Evolutionary conservation across 1,140 invertebrate species (phyloP).

Genomic region (Agraylea sexmaculata): DNA sequence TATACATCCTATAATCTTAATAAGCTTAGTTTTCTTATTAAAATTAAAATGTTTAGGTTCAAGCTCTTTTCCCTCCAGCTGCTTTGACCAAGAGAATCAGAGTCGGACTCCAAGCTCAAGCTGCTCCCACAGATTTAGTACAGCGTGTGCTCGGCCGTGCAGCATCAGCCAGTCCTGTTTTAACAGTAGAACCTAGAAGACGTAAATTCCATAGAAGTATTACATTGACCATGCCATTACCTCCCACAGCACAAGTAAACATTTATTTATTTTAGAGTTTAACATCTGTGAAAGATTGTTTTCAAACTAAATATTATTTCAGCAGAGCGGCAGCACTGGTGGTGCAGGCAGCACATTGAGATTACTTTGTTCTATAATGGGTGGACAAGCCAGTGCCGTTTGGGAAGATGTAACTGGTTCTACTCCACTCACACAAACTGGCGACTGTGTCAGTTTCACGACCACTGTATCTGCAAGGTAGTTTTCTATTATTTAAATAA

Average conservation of each 20-base stretch:
- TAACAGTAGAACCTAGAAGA: slow-evolving; percentile 90
- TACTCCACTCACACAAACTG: slow-evolving; percentile 86
- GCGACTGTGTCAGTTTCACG: slow-evolving; percentile 93
- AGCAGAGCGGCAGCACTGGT: not conserved
- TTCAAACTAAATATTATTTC: not conserved
- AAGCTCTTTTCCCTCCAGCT: slow-evolving; percentile 86
- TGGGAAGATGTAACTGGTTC: slow-evolving; percentile 97
- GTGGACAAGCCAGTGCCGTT: slow-evolving; percentile 83
- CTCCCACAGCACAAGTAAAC: slow-evolving; percentile 42
- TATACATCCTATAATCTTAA: slow-evolving; percentile 4
- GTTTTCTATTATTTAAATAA: not conserved
- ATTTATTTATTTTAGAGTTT: not conserved
- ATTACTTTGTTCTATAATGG: slow-evolving; percentile 89
- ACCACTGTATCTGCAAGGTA: slow-evolving; percentile 84
- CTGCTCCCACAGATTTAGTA: slow-evolving; percentile 71
- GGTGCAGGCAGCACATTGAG: slow-evolving; percentile 48
- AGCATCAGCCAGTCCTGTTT: slow-evolving; percentile 85
- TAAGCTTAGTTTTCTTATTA: slow-evolving; percentile 1
- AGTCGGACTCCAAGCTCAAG: slow-evolving; percentile 92
- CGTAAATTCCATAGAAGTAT: slow-evolving; percentile 96
- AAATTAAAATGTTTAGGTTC: slow-evolving; percentile 45
- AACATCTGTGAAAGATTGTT: not conserved
- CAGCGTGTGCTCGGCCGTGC: slow-evolving; percentile 76
- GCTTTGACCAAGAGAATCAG: slow-evolving; percentile 92
- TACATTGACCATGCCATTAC: slow-evolving; percentile 88